Evolutionary conservation across 2,113 vertebrate genomes (phyloP), one percentile per base, ranked within the genome.

Genomic region (Bos javanicus): DNA sequence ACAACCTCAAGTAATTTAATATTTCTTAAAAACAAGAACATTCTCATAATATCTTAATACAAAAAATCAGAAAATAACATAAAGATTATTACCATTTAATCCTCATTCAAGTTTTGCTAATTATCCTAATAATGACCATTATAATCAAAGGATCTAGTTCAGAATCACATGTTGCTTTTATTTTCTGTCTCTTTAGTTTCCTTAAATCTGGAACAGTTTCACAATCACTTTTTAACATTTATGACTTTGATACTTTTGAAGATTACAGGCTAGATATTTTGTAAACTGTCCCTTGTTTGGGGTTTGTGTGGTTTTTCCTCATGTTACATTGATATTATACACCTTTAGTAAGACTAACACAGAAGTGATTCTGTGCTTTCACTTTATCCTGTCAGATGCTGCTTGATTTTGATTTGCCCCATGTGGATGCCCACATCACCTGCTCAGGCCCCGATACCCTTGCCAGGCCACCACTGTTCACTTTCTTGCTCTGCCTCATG

Each of bases 1-100:
- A 64, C 33, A 59, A 74, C 28, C 17, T 85, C 74, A 57, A 64
- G 64, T 87, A 93, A 90, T 71, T 93, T 64, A 91, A 10, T 50
- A 39, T 97, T 96, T 94, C 76, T 62, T 78, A 46, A 87, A 95
- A 93, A 43, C 12, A 36, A 91, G 36, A 85, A 62, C 26, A 93
- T 87, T 95, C 4, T 91, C 12, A 19, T 87, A 33, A 28, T 83
- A 14, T 89, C 50, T 57, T 87, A 87, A 87, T 87, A 23, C 2
- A 64, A 88, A 95, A 95, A 76, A 56, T 76, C 59, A 90, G 60
- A 62, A 56, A 91, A 50, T 91, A 91, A 60, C 33, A 67, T 23
- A 46, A 21, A 43, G 9, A 54, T 85, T 88, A 85, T 91, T 88
- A 87, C 30, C 25, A 19, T 16, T 74, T 87, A 64, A 74, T 94